These are phyloP conservation scores for Anomalospiza imberbis DNA, from an alignment of 2,797 vertebrate species.

Conservation along the genomic window DNA sequence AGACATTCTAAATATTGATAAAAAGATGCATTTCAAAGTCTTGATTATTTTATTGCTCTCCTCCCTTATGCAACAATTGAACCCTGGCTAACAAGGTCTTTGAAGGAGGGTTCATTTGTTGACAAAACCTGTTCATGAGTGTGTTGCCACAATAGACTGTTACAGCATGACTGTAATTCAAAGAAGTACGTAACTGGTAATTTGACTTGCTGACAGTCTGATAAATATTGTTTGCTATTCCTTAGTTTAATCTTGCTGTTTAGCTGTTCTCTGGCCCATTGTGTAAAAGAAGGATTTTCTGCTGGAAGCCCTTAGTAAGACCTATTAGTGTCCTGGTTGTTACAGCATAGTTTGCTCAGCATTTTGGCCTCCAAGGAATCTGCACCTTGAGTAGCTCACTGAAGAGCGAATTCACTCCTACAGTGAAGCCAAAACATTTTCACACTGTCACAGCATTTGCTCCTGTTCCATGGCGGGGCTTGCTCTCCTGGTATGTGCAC, in stretches of 20 bases:
- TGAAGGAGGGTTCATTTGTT: neutral
- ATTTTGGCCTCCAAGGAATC: neutral
- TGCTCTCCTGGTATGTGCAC: neutral
- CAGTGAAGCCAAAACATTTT: neutral
- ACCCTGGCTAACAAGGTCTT: neutral
- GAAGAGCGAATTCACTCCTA: neutral
- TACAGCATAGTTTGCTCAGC: neutral
- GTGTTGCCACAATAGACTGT: neutral
- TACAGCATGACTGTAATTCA: neutral
- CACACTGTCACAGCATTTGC: neutral
- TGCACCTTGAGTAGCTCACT: neutral
- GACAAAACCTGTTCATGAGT: accelerated
- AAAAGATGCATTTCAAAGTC: neutral
- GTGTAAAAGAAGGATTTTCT: neutral
- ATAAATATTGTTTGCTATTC: neutral
- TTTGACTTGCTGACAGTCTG: neutral
- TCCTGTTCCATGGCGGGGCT: neutral
- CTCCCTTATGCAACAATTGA: neutral
- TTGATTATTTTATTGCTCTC: neutral
- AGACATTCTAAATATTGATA: neutral
- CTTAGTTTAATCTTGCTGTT: neutral
- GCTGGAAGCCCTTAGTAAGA: neutral
- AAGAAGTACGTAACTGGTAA: neutral
- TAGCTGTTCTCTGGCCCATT: neutral
- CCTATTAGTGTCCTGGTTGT: neutral